Evolutionary conservation across 1,140 invertebrate genomes (phyloP).

Genomic region (Mizuhopecten yessoensis): DNA sequence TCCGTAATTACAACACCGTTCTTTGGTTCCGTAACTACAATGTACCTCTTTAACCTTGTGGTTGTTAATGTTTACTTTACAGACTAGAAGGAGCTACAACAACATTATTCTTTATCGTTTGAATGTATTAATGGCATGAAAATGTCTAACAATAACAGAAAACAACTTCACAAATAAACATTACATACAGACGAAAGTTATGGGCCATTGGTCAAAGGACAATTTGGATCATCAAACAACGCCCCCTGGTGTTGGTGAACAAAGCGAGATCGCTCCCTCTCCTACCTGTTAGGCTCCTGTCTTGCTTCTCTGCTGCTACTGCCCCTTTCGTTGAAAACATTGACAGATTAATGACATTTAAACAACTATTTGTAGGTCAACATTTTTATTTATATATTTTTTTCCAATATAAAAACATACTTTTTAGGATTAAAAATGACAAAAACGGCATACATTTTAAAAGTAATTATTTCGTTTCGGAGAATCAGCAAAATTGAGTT

Average conservation of each 20-base stretch:
- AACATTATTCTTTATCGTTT: constrained; percentile 27
- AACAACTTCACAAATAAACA: constrained; percentile 21
- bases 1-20: background rate
- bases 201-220: background rate
- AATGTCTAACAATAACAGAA: constrained; percentile 8
- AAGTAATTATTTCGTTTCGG: too few relatives aligned
- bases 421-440: too few relatives aligned
- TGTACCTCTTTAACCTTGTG: background rate
- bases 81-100: background rate
- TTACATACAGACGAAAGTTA: background rate
- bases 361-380: too few relatives aligned
- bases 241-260: background rate
- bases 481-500: too few relatives aligned
- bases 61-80: background rate
- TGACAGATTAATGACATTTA: too few relatives aligned
- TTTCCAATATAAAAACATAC: too few relatives aligned
- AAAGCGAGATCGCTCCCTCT: background rate
- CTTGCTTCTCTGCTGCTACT: background rate
- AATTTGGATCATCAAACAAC: background rate
- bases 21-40: background rate
- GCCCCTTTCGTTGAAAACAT: too few relatives aligned
- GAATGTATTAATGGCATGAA: background rate
- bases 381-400: too few relatives aligned
- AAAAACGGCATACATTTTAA: too few relatives aligned
- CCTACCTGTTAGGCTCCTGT: background rate